Base-by-base conservation (phyloP, 2,888 invertebrate species). In the Caradrina kadenii region DNA sequence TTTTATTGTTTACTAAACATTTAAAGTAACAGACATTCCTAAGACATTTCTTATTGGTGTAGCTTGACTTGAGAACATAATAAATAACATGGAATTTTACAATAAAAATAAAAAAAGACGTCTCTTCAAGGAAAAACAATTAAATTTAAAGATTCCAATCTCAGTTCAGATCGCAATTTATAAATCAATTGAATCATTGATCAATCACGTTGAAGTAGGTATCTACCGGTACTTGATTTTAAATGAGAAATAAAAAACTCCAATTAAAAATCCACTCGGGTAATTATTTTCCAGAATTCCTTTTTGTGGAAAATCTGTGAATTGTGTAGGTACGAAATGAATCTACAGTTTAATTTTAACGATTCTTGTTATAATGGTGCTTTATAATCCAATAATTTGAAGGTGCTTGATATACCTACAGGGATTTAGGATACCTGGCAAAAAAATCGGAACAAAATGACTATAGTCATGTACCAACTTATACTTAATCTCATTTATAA, bases 141-240 rank as follows among this genome's bases (percentile, higher is more conserved):
- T 59, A 66, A 84, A 76, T 76, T 78, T 63, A 71, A 73, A 69
- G 72, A 72, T 69, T 74, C 59, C 63, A 58, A 67, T 72, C 68
- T 63, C 79, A 68, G 61, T 71, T 68, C 49, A 55, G 56, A 73
- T 70, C 65, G 73, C 81, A 67, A 81, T 84, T 77, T 77, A 64
- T 63, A 84, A 84, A 76, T 76, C 73, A 79, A 83, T 81, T 85
- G 82, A 85, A 83, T 84, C 81, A 87, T 85, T 83, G 79, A 87
- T 88, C 82, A 86, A 86, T 85, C 83, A 76, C 63, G 63, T 64
- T 81, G 69, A 81, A 84, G 87, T 39, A 13, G 39, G 39, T 77
- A 79, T 74, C 73, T 67, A 59, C 48, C 45, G 48, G 68, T 79
- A 79, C 83, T 87, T 84, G 80, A 86, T 86, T 86, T 86, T 76